phyloP scores from a whole-genome alignment of 2,797 vertebrate species.

The Lerista edwardsae region DNA sequence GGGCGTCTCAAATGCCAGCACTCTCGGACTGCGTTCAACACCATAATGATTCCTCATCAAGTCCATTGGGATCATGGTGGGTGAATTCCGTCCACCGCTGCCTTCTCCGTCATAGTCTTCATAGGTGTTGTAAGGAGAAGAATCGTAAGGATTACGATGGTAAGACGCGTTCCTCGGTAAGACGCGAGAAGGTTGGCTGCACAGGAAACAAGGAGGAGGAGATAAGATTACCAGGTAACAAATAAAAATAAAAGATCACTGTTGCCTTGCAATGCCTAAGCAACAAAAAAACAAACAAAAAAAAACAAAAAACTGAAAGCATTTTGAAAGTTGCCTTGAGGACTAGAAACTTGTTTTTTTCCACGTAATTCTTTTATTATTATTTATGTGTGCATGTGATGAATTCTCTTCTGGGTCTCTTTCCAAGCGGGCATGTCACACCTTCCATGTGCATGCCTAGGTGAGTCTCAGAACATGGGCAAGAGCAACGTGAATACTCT shows the following conservation, averaged over 20 bases:
- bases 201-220: background rate
- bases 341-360: too few species aligned
- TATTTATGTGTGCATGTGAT: too few species aligned
- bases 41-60: conserved; percentile 14
- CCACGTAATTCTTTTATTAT: too few species aligned
- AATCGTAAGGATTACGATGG: conserved; percentile 21
- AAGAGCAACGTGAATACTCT: too few species aligned
- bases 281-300: too few species aligned
- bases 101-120: background rate
- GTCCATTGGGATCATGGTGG: conserved; percentile 62
- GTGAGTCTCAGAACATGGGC: too few species aligned
- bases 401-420: too few species aligned
- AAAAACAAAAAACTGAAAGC: too few species aligned
- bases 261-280: background rate
- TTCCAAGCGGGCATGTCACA: too few species aligned
- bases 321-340: too few species aligned
- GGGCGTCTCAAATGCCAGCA: background rate
- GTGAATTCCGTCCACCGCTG: conserved; percentile 27
- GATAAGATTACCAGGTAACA: background rate
- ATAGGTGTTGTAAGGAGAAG: background rate
- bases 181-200: conserved; percentile 51
- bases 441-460: too few species aligned
- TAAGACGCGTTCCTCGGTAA: conserved; percentile 13
- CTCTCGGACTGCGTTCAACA: background rate
- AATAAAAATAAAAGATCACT: background rate